These are phyloP conservation scores for Coracias cyanogaster DNA, from an alignment of 2,797 vertebrate genomes.

Conservation along the genomic window DNA sequence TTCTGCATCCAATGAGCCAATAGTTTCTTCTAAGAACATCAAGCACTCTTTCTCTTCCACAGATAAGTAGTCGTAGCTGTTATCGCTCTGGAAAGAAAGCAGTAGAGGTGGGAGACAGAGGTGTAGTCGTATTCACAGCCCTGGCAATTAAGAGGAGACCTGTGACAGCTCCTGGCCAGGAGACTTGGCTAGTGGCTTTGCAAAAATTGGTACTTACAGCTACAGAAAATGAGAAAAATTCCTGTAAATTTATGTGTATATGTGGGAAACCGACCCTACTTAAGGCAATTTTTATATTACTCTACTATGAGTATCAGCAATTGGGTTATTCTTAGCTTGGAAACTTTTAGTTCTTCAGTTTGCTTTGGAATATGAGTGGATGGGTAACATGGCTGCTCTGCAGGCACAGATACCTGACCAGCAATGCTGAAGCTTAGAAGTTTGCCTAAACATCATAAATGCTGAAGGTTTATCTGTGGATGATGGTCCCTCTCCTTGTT, in stretches of 20 bases:
- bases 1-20: slow-evolving; percentile 90
- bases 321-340: background rate
- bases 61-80: slow-evolving; percentile 89
- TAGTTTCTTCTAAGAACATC: slow-evolving; percentile 94
- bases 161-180: background rate
- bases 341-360: background rate
- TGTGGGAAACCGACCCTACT: too few species aligned
- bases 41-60: slow-evolving; percentile 93
- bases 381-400: background rate
- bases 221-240: background rate
- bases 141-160: background rate
- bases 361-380: background rate
- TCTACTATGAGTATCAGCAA: background rate
- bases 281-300: background rate
- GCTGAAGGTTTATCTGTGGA: background rate
- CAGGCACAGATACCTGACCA: background rate
- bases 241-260: too few species aligned
- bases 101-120: fast-evolving
- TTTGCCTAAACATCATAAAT: background rate
- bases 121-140: background rate
- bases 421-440: background rate
- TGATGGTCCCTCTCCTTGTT: background rate
- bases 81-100: slow-evolving; percentile 84
- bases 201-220: background rate
- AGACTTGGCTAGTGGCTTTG: background rate